These are phyloP conservation scores for Hydrozoanthus gracilis DNA, from an alignment of 92 coral and sea anemone genomes.

Conservation along the genomic window DNA sequence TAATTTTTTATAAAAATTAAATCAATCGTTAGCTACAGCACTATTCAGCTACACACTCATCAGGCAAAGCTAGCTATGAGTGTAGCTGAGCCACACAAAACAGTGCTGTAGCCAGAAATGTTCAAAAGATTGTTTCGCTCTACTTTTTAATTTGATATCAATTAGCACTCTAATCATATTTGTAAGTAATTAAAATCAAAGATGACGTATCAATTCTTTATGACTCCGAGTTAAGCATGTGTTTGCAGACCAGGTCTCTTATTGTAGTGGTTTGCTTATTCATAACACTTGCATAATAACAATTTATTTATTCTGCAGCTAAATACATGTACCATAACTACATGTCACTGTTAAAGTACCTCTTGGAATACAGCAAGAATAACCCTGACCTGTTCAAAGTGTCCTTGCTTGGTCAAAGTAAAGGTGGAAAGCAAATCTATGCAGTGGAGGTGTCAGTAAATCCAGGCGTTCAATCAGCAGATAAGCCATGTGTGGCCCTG, in stretches of 20 bases:
- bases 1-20: too few species aligned
- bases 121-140: neutral
- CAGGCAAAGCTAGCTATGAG: too few species aligned
- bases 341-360: conserved; percentile 54
- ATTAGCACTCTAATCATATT: too few species aligned
- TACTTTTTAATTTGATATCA: neutral
- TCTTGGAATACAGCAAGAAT: conserved; percentile 59
- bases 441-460: conserved; percentile 73
- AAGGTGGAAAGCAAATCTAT: conserved; percentile 70
- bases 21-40: too few species aligned
- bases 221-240: too few species aligned
- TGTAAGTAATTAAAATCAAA: too few species aligned
- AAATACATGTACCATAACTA: conserved; percentile 75
- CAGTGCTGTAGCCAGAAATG: too few species aligned
- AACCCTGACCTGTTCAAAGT: conserved; percentile 71
- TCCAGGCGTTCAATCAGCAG: conserved; percentile 52
- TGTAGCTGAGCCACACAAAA: too few species aligned
- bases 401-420: conserved; percentile 73
- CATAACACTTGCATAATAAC: neutral
- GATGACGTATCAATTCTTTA: too few species aligned
- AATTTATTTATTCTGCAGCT: conserved; percentile 29
- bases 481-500: conserved; percentile 81
- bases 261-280: too few species aligned
- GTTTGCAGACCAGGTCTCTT: too few species aligned
- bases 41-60: too few species aligned